Evolutionary conservation across 2,113 vertebrate genomes (phyloP), one percentile per base, ranked within the genome.

Genomic region (Odocoileus hemionus): DNA sequence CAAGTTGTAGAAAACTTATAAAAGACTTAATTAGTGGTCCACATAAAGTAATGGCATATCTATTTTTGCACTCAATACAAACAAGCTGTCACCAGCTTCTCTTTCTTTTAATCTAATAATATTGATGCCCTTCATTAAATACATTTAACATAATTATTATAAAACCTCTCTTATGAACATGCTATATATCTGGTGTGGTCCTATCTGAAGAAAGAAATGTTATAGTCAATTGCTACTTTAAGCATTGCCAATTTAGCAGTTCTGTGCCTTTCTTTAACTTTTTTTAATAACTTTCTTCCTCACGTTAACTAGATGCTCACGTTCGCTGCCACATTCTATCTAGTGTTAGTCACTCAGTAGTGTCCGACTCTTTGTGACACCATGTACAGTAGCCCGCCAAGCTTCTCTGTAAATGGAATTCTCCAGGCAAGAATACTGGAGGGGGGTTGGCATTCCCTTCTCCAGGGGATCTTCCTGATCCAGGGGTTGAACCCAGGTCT

Each of bases 41-140:
- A 61, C 45, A 70, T 36, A 91, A 84, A 87, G 23, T 76, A 86
- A 94, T 61, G 5, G 6, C 43, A n/a, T n/a, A 64, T 25, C 21
- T 87, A 33, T 85, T 93, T 97, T 94, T 97, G 87, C 4, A 82
- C 60, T 85, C 26, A 47, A 4, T n/a, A 30, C n/a, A 33, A 45
- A n/a, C 50, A 58, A 95, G 79, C 30, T 95, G 30, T 85, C 57
- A 84, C n/a, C 28, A 33, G 11, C 79, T 94, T 97, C n/a, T 90
- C 45, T 94, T 92, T 89, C 39, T 82, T 91, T 95, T 58, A 64
- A 67, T 61, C 91, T 95, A 70, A 90, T 96, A 86, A 76, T 52
- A 83, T 55, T 1, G 1, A 86, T 61, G 12, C 4, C 28, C 14
- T 91, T 88, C 7, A 79, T 79, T 92, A 83, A 95, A 67, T 45